Evolutionary conservation across 1,140 invertebrate genomes (phyloP).

Genomic region (Brachionus sp.): DNA sequence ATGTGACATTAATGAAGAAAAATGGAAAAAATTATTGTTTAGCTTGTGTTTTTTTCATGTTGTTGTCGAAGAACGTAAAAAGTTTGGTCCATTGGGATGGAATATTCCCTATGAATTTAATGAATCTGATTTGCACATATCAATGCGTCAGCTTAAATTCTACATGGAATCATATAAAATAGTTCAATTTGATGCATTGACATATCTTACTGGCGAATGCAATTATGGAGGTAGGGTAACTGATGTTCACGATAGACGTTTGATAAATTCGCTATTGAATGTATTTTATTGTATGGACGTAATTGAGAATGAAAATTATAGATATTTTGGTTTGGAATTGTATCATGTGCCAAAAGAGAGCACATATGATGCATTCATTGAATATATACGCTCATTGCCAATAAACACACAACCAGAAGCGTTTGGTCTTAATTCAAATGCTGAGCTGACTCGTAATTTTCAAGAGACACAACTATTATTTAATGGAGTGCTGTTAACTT

Average conservation of each 20-base stretch:
- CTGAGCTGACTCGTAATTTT: slow-evolving; percentile 72
- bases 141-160: slow-evolving; percentile 21
- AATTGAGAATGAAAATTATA: not conserved
- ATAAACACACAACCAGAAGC: slow-evolving; percentile 84
- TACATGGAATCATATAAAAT: not conserved
- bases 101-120: slow-evolving; percentile 61
- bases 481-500: not conserved
- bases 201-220: slow-evolving; percentile 58
- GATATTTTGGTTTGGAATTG: not conserved
- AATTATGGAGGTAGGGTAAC: slow-evolving; percentile 60
- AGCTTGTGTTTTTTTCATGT: slow-evolving; percentile 60
- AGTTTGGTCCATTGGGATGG: slow-evolving; percentile 59
- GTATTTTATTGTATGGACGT: not conserved
- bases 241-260: slow-evolving; percentile 56
- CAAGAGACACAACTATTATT: slow-evolving; percentile 35
- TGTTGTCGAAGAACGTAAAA: slow-evolving; percentile 57
- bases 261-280: slow-evolving; percentile 46
- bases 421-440: slow-evolving; percentile 89
- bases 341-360: not conserved
- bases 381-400: slow-evolving; percentile 74
- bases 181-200: slow-evolving; percentile 52
- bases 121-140: slow-evolving; percentile 55
- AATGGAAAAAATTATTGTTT: slow-evolving; percentile 53
- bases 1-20: not conserved
- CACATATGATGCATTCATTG: not conserved